Percentiles rank a stretch among this genome's conserved stretches.
Conservation (phyloP, 1,140 invertebrate species). For the Hyphantria cunea region DNA sequence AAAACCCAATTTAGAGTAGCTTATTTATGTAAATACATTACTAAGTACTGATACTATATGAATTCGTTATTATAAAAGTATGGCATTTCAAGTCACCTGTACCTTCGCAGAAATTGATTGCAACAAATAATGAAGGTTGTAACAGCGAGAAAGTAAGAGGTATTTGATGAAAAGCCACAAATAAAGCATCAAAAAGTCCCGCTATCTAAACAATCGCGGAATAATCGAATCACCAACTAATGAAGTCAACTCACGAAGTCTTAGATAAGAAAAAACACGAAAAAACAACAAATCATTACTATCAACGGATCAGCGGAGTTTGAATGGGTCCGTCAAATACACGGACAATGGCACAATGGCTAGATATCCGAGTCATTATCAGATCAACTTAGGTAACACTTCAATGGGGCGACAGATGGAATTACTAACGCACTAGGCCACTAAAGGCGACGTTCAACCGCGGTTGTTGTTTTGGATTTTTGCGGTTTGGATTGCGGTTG, state of each 20-base stretch:
- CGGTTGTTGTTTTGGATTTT: too few relatives aligned
- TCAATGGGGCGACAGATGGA: constrained; percentile 14
- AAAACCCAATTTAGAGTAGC: too few relatives aligned
- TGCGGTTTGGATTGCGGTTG: neutral
- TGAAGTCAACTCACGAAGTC: constrained; percentile 3
- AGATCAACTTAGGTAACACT: constrained; percentile 39
- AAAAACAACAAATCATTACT: constrained; percentile 30
- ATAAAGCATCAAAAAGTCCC: neutral
- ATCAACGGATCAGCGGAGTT: constrained; percentile 28
- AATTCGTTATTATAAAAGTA: too few relatives aligned
- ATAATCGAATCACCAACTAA: constrained; percentile 8
- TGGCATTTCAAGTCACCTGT: too few relatives aligned
- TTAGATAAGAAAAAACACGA: constrained; percentile 6
- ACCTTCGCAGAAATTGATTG: too few relatives aligned
- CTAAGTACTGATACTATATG: too few relatives aligned
- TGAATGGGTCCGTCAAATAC: constrained; percentile 33
- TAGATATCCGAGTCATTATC: constrained; percentile 39
- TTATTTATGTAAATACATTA: too few relatives aligned
- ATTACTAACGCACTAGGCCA: constrained; percentile 24
- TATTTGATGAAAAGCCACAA: neutral
- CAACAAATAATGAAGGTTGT: too few relatives aligned
- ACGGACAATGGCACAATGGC: constrained; percentile 33
- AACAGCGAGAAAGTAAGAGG: too few relatives aligned
- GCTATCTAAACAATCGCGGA: constrained; percentile 3
- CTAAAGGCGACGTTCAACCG: neutral